Evolutionary conservation across 1,140 invertebrate species (phyloP), one percentile per base, ranked within the genome.

Genomic region (Aphaenogaster floridana): DNA sequence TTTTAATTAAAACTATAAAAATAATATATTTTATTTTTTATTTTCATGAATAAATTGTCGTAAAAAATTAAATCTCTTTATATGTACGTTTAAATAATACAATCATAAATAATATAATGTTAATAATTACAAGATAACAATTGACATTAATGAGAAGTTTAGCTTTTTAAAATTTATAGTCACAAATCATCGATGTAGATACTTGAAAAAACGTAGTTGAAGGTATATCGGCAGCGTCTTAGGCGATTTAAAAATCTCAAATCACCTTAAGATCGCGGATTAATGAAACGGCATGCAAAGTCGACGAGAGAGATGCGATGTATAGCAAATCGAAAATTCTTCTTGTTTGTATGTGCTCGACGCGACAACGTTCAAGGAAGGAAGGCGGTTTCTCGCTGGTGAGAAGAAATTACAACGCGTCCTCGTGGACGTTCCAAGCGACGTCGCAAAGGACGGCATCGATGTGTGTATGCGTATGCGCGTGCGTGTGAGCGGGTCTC

Each of bases 401-500:
- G 48, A 86, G 39, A 86, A 76, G 63, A 79, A 86, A 57, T 79
- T 69, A 45, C 83, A 68, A 79, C 59, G 74, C 57, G 61, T 79
- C 74, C 74, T 86, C 85, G 76, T 50, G 54, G 50, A 80, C 76
- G 84, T 61, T 57, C 48, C 76, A 59, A 5, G 69, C 61, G 54
- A 87, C 52, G 78, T 68, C 34, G 76, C 84, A 68, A 68, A 61
- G 77, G 50, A 78, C 79, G 11, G 36, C 48, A 42, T 42, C 59
- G 86, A 45, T 15, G 52, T 39, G 36, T 42, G 45, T 48, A 42
- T 79, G 36, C 48, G 76, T 76, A 57, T 13, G 68, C 39, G 15
- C 50, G 79, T 85, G 81, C 68, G 54, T 85, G 87, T 59, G 89
- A 92, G 89, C 91, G 88, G 91, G 86, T 92, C 92, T 93, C 91